Evolutionary conservation across 2,888 invertebrate genomes (phyloP), one percentile per base, ranked within the genome.

Genomic region (Venustoraphidia nigricollis): DNA sequence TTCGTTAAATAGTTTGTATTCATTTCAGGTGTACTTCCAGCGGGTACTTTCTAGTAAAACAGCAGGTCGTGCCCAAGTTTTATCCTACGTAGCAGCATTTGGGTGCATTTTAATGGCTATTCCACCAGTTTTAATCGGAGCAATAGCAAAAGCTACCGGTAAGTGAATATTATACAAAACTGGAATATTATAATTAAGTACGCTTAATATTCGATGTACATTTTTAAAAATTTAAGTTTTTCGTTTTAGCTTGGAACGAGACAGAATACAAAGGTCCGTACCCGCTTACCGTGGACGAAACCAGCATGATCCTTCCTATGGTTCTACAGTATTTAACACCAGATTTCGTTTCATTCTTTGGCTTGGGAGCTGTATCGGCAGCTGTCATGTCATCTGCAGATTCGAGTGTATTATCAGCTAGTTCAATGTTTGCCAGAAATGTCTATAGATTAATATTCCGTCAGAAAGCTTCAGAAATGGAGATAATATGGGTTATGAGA

Each of bases 341-440:
- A 0, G 83, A 87, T 64, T 88, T 89, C 66, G 91, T 98, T 34
- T 91, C 96, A 3, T 97, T 98, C 73, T 89, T 98, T 63, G 97
- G 96, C 8, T 77, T 98, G 54, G 98, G 98, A 0, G 97, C 97
- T 8, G 95, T 98, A 8, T 96, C 96, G 0, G 98, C 97, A 1
- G 97, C 97, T 14, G 97, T 98, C 54, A 98, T 98, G 97, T 96
- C 96, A 37, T 96, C 96, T 1, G 97, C 97, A 0, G 97, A 98
- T 69, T 97, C 97, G 47, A 96, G 96, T 57, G 93, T 98, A 45
- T 76, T 98, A 14, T 95, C 96, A 17, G 97, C 97, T 3, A 92
- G 93, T 57, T 94, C 96, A 34, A 97, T 98, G 97, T 98, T 98
- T 64, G 96, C 97, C 52, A 80, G 96, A 64, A 98, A 98, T 68